phyloP scores from a whole-genome alignment of 2,113 vertebrate species.

The Anhinga rufa region DNA sequence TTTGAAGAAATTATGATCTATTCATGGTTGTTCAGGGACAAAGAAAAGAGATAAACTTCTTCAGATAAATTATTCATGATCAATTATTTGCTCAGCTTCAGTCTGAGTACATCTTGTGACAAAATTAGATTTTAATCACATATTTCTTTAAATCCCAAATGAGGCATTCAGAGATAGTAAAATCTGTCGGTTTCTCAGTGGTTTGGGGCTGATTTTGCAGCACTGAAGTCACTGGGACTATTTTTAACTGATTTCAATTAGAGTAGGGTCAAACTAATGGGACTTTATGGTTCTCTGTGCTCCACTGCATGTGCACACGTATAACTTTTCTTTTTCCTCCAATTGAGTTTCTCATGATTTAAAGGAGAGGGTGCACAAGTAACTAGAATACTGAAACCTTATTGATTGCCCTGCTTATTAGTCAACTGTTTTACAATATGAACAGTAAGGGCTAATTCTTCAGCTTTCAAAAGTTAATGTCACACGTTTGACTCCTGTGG shows the following conservation, averaged over 20 bases:
- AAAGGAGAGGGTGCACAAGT: neutral
- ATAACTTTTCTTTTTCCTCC: neutral
- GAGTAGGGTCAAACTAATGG: neutral
- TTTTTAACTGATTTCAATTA: constrained; percentile 37
- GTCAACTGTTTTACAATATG: neutral
- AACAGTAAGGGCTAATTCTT: neutral
- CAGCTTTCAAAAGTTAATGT: neutral
- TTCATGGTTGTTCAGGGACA: constrained; percentile 32
- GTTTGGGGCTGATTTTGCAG: neutral
- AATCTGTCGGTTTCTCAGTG: neutral
- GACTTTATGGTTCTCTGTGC: neutral
- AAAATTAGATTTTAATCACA: constrained; percentile 64
- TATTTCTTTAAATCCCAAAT: constrained; percentile 51
- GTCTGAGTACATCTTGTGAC: constrained; percentile 34
- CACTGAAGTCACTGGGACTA: neutral
- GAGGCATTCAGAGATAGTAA: constrained; percentile 25
- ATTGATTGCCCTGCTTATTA: neutral
- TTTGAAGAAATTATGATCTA: constrained; percentile 39
- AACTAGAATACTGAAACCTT: neutral
- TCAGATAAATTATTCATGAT: constrained; percentile 59
- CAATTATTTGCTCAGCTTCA: constrained; percentile 49
- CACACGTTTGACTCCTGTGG: neutral
- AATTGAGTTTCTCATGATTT: neutral
- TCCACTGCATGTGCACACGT: neutral
- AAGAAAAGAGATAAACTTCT: constrained; percentile 40